phyloP scores from a whole-genome alignment of 1,140 invertebrate genomes.

The Papilio glaucus region DNA sequence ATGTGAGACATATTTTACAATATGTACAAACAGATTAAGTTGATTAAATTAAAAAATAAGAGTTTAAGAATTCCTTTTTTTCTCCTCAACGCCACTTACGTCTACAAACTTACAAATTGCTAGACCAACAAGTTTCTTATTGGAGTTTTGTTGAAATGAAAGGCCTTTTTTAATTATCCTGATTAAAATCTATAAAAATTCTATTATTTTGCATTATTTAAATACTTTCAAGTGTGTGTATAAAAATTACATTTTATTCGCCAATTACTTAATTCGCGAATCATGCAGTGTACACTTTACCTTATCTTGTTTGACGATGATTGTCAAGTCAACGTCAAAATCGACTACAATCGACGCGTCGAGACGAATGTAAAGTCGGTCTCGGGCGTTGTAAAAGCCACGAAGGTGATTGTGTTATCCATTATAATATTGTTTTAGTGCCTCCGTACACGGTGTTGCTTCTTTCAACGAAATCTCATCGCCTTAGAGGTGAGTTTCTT shows the following conservation, averaged over 20 bases:
- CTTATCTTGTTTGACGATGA: conserved; percentile 8
- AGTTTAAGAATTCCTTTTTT: too few species aligned
- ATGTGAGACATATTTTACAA: too few species aligned
- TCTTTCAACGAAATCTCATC: not conserved
- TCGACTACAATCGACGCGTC: not conserved
- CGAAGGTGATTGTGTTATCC: not conserved
- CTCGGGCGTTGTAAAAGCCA: not conserved
- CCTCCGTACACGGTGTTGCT: not conserved
- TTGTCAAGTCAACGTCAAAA: conserved; percentile 9
- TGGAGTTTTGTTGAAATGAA: not conserved
- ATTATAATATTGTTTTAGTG: conserved; percentile 23
- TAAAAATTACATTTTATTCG: not conserved
- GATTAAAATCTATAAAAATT: not conserved
- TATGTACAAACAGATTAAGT: too few species aligned
- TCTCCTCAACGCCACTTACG: too few species aligned
- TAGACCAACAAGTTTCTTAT: not conserved
- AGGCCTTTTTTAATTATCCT: not conserved
- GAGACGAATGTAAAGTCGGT: conserved; percentile 9
- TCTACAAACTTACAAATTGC: not conserved
- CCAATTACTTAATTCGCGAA: not conserved
- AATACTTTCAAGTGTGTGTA: not conserved
- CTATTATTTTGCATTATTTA: not conserved
- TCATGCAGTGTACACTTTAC: not conserved
- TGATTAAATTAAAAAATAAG: too few species aligned
- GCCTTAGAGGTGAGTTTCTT: conserved; percentile 12